Evolutionary conservation across 30 jellyfish, hydroid and myxozoan species (phyloP).

Genomic region (Pelagia noctiluca): DNA sequence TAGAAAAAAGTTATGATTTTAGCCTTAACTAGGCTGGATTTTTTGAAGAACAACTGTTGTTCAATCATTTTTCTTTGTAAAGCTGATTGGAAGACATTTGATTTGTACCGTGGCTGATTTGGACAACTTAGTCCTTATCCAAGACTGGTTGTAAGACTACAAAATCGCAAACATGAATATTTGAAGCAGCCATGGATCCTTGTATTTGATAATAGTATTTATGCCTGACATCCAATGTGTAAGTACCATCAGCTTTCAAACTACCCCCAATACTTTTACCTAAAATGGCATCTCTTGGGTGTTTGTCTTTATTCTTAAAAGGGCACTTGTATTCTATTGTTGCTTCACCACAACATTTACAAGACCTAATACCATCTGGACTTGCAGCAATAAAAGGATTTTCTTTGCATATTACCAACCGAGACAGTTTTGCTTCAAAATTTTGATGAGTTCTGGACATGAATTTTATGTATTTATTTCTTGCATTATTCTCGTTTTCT

Average conservation of each 20-base stretch:
- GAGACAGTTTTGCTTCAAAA: neutral
- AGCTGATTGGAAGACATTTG: no score
- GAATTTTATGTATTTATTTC: neutral
- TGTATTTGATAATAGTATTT: slow-evolving; percentile 41
- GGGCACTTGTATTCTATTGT: slow-evolving; percentile 42
- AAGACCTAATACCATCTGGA: slow-evolving; percentile 35
- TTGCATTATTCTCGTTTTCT: slow-evolving; percentile 18
- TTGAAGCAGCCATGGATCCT: slow-evolving; percentile 27
- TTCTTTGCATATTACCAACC: slow-evolving; percentile 21
- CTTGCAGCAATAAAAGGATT: slow-evolving; percentile 42
- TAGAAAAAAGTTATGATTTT: no score
- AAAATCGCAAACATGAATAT: slow-evolving; percentile 1
- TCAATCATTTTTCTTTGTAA: no score
- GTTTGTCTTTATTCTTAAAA: slow-evolving; percentile 7
- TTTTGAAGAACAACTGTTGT: no score
- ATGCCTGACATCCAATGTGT: neutral
- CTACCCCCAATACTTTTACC: slow-evolving; percentile 12
- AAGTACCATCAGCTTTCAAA: neutral
- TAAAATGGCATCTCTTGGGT: slow-evolving; percentile 29
- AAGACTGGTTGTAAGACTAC: no score
- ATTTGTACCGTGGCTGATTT: no score
- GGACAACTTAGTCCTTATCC: no score
- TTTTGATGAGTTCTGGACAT: slow-evolving; percentile 29
- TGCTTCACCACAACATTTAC: slow-evolving; percentile 55
- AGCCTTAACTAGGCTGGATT: no score